Evolutionary conservation across 2,113 vertebrate genomes (phyloP).

Genomic region (Otolemur garnettii): DNA sequence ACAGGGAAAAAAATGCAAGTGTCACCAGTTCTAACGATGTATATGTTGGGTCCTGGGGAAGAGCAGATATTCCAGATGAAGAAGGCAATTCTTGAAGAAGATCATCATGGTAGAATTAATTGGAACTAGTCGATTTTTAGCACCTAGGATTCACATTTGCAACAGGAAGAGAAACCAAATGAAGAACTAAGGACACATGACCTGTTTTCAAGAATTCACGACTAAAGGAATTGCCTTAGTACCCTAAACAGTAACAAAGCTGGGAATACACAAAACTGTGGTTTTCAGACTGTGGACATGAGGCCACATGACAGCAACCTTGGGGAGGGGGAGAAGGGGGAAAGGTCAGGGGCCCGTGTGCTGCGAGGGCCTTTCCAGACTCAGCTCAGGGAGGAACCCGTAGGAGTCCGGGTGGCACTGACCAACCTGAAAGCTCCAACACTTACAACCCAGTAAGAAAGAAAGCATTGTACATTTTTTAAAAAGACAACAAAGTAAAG

Average conservation of each 20-base stretch:
- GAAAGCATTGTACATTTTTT: rapidly evolving
- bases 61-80: not conserved
- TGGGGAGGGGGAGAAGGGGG: not conserved
- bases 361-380: not conserved
- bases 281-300: not conserved
- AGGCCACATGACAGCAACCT: not conserved
- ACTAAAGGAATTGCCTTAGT: not conserved
- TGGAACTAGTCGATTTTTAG: conserved; percentile 71
- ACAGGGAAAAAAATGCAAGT: not conserved
- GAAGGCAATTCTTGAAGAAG: not conserved
- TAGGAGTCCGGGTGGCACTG: not conserved
- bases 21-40: rapidly evolving
- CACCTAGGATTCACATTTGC: conserved; percentile 61
- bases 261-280: not conserved
- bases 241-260: rapidly evolving
- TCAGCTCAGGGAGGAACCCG: too few species aligned
- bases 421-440: not conserved
- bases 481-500: not conserved
- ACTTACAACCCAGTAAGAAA: not conserved
- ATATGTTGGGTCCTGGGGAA: rapidly evolving
- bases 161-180: conserved; percentile 62
- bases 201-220: too few species aligned
- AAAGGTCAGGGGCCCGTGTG: too few species aligned
- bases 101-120: not conserved
- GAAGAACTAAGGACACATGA: conserved; percentile 56